Evolutionary conservation across 2,797 vertebrate genomes (phyloP), one percentile per base, ranked within the genome.

Genomic region (Sebastes itinus): DNA sequence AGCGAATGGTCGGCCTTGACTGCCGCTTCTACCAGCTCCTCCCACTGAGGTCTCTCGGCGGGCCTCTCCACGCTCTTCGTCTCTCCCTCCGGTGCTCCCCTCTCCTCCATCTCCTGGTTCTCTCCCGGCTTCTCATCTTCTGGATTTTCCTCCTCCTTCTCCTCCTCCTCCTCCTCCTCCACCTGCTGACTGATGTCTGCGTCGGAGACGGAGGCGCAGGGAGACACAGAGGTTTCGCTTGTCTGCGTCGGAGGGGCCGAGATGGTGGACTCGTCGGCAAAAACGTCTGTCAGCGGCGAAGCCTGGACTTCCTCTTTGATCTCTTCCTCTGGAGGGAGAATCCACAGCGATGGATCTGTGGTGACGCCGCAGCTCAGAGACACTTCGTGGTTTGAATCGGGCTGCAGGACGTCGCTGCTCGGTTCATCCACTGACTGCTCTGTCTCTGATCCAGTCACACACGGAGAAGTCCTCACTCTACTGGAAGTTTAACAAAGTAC

Each of bases 1-100:
- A 99, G 89, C 3, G 97, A 97, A 2, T 84, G 96, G 92, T 99
- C 97, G 11, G 95, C 93, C 59, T 91, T 92, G 63, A 96, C 87
- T 64, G 97, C 95, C 28, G 97, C 96, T 88, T 93, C 91, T 4
- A 94, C 96, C 7, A 99, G 96, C 20, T 96, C 94, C n/a, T 95
- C 94, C 25, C 95, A 95, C 11, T 63, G 78, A 20, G 91, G 94
- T 42, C 93, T 93, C 56, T 91, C 87, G 1, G 10, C 18, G 0
- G 78, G 60, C n/a, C 14, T 87, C 42, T 81, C 81, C 18, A 25
- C 66, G 27, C 22, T 88, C 60, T 90, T 74, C 0, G 35, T 85
- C 85, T 93, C 83, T 60, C 82, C 90, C 74, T 89, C 92, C 2
- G 87, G 80, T 8, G 75, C 56, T 23, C 73, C 83, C 42, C 71